Conservation (phyloP, 2,888 invertebrate genomes). For the Drosophila yooni region DNA sequence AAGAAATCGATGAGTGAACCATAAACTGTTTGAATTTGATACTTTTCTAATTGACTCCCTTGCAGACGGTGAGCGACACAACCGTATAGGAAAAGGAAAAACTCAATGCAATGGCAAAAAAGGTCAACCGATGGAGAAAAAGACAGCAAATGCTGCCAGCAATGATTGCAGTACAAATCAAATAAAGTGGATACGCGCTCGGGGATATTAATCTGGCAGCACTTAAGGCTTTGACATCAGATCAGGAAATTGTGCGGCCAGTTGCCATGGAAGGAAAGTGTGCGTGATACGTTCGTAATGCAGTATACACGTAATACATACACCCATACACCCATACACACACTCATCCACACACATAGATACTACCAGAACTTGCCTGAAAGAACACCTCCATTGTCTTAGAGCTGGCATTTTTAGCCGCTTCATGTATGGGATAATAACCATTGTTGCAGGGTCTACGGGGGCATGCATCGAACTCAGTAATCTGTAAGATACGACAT, state of each 20-base stretch:
- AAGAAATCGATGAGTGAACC: conserved; percentile 16
- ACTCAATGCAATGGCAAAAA: conserved; percentile 39
- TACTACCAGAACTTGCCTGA: conserved; percentile 84
- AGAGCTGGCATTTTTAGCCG: conserved; percentile 95
- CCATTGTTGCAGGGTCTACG: conserved; percentile 94
- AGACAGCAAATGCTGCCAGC: conserved; percentile 4
- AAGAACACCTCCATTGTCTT: conserved; percentile 93
- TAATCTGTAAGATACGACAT: conserved; percentile 87
- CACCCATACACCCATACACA: background rate
- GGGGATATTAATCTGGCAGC: conserved; percentile 48
- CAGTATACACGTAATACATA: background rate
- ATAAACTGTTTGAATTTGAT: conserved; percentile 53
- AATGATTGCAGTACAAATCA: conserved; percentile 49
- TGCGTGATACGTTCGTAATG: background rate
- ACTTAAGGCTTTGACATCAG: conserved; percentile 44
- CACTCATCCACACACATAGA: background rate
- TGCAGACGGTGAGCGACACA: conserved; percentile 26
- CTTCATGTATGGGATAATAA: conserved; percentile 95
- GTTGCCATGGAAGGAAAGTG: conserved; percentile 1
- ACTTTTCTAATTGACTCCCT: conserved; percentile 61
- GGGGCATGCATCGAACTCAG: conserved; percentile 91
- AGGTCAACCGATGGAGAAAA: conserved; percentile 42
- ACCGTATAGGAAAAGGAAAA: conserved; percentile 23
- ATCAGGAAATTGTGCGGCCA: conserved; percentile 20
- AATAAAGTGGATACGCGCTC: conserved; percentile 57